Evolutionary conservation across 2,888 invertebrate genomes (phyloP), one percentile per base, ranked within the genome.

Genomic region (Hydroisotoma schaefferi): DNA sequence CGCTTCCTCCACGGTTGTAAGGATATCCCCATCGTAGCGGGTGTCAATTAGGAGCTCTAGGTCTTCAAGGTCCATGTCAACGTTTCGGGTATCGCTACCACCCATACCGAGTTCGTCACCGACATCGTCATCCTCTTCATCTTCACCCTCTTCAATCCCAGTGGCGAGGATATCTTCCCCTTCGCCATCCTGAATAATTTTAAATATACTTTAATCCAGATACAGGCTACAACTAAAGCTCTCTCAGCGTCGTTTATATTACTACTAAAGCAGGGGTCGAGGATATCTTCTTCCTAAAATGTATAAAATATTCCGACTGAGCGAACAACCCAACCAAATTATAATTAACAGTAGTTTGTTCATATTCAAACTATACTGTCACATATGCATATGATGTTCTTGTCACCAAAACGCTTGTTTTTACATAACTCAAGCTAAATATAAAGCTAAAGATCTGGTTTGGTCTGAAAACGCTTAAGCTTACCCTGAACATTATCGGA

Each of bases 1-100:
- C 23, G 87, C 81, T 43, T 83, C 80, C 61, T 84, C 84, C 59
- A 85, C 86, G 37, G 87, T 86, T 70, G 90, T 87, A 68, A 87
- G 84, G 62, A 90, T 85, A 55, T 75, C 83, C 26, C 79, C 79
- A 65, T 77, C 75, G 68, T 77, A 78, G n/a, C 65, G 55, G 15
- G 72, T 70, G 68, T 81, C 80, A 63, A 80, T 80, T 58, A 81
- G 73, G 29, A 78, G 73, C 57, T 80, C 80, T 2, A 83, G 82
- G 70, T 86, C 85, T 60, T 87, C 85, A 15, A 85, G 81, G 76
- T 85, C 84, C 26, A 83, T 81, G 69, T 83, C 82, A 26, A 81
- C 81, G 26, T 85, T 84, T 72, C 81, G 80, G 0, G 81, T 25
- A 8, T 53, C 26, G n/a, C 10, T 25, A 5, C 10, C 29, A 26